Evolutionary conservation across 2,113 vertebrate genomes (phyloP).

Genomic region (Patagioenas fasciata): DNA sequence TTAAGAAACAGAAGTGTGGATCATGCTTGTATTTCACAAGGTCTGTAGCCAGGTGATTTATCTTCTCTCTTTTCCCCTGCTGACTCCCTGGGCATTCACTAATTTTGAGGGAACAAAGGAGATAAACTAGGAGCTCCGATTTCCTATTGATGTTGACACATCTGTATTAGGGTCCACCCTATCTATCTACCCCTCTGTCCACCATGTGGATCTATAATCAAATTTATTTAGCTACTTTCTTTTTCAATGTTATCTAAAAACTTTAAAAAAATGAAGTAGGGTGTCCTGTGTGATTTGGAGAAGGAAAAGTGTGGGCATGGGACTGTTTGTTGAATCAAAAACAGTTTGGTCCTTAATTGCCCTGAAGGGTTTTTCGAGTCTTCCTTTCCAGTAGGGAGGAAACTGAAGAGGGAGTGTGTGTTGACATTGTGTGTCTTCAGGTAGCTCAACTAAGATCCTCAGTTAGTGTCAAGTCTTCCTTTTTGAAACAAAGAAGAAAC

Average conservation of each 20-base stretch:
- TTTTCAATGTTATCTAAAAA: not conserved
- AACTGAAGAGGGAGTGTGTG: not conserved
- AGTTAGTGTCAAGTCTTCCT: not conserved
- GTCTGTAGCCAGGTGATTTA: not conserved
- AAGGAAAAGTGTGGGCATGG: rapidly evolving
- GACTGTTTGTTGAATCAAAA: not conserved
- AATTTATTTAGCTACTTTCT: not conserved
- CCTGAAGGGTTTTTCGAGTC: not conserved
- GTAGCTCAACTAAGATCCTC: not conserved
- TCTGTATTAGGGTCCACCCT: not conserved
- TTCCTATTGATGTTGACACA: not conserved
- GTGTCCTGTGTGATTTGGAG: not conserved
- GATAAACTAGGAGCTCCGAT: rapidly evolving
- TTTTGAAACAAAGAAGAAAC: not conserved
- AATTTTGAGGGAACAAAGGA: slow-evolving; percentile 11
- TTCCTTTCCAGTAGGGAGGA: not conserved
- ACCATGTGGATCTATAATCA: not conserved
- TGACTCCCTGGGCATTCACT: not conserved
- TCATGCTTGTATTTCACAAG: slow-evolving; percentile 1
- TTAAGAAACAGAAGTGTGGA: slow-evolving; percentile 37
- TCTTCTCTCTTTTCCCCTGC: not conserved
- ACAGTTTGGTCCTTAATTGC: not conserved
- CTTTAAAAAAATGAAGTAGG: not conserved
- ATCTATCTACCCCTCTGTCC: not conserved
- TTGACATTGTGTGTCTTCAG: not conserved